Percentiles rank a stretch among this genome's conserved stretches.
Evolutionary conservation across 2,888 invertebrate species (phyloP).

Genomic region (Epistrophella euchroma): DNA sequence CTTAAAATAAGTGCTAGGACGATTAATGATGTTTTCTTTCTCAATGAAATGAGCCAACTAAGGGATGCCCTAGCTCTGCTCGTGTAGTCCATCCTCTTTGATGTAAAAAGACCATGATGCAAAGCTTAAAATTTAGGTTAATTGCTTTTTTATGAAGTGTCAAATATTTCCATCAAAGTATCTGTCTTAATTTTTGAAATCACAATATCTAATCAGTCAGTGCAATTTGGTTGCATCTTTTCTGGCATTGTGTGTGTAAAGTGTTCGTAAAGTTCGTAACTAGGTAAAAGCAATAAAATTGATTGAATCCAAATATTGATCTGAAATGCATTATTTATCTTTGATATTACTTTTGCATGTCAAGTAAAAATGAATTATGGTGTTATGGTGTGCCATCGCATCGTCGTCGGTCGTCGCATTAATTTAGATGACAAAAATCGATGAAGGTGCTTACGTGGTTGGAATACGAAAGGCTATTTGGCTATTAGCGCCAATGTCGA

Average conservation of each 20-base stretch:
- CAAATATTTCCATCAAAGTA: constrained; percentile 67
- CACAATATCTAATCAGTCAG: constrained; percentile 23
- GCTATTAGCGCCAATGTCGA: constrained; percentile 28
- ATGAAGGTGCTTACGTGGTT: constrained; percentile 48
- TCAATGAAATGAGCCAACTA: constrained; percentile 2
- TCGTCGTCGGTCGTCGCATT: too few relatives aligned
- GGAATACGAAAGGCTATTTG: constrained; percentile 42
- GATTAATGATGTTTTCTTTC: constrained; percentile 45
- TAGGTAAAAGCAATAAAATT: constrained; percentile 31
- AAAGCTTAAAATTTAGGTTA: constrained; percentile 62
- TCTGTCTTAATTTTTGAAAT: constrained; percentile 13
- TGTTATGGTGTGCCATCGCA: constrained; percentile 21
- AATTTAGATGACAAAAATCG: constrained; percentile 56
- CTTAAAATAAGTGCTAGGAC: constrained; percentile 8
- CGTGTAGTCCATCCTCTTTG: constrained; percentile 39
- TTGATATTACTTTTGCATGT: constrained; percentile 24
- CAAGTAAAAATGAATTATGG: constrained; percentile 40
- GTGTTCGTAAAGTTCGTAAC: background rate
- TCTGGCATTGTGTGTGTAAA: background rate
- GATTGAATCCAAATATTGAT: constrained; percentile 56
- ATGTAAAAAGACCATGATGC: constrained; percentile 19
- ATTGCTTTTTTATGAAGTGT: constrained; percentile 72
- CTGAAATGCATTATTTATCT: constrained; percentile 16
- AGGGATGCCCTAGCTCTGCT: background rate
- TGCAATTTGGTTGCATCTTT: constrained; percentile 40